phyloP scores from a whole-genome alignment of 2,888 invertebrate genomes.

The Cyrtodaria siliqua region DNA sequence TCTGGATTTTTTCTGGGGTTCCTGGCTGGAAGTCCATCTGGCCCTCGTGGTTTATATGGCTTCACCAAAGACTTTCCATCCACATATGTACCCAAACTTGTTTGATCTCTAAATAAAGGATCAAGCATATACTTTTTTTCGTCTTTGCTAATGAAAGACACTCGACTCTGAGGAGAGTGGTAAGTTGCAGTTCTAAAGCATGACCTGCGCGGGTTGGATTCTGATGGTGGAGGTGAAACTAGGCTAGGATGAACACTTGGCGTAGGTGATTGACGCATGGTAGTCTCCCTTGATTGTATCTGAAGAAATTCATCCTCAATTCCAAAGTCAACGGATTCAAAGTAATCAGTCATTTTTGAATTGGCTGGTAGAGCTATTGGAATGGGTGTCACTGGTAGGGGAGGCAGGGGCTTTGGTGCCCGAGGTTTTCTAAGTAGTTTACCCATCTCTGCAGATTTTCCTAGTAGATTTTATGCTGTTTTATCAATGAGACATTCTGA shows the following conservation, averaged over 20 bases:
- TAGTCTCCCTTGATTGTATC: constrained; percentile 45
- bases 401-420: constrained; percentile 73
- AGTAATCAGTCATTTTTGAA: constrained; percentile 65
- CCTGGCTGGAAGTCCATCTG: constrained; percentile 78
- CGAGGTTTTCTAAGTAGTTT: constrained; percentile 72
- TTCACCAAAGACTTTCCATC: constrained; percentile 80
- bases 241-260: constrained; percentile 77
- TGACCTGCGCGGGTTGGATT: constrained; percentile 65
- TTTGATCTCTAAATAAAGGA: constrained; percentile 74
- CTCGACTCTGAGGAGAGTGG: constrained; percentile 64
- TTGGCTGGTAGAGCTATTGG: constrained; percentile 47
- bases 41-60: constrained; percentile 80
- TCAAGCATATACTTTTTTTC: constrained; percentile 78
- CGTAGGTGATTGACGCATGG: constrained; percentile 57
- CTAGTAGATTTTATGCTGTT: too few species aligned
- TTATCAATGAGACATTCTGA: too few species aligned
- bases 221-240: constrained; percentile 76
- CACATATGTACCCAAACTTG: constrained; percentile 77
- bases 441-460: too few species aligned
- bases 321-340: constrained; percentile 71
- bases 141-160: constrained; percentile 69
- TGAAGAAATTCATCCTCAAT: constrained; percentile 52
- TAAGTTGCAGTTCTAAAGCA: constrained; percentile 53
- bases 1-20: constrained; percentile 71
- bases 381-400: constrained; percentile 55